A percentile compares a stretch with the other conserved stretches of the same genome.
phyloP scores from a whole-genome alignment of 2,113 vertebrate species.

The Eretmochelys imbricata region DNA sequence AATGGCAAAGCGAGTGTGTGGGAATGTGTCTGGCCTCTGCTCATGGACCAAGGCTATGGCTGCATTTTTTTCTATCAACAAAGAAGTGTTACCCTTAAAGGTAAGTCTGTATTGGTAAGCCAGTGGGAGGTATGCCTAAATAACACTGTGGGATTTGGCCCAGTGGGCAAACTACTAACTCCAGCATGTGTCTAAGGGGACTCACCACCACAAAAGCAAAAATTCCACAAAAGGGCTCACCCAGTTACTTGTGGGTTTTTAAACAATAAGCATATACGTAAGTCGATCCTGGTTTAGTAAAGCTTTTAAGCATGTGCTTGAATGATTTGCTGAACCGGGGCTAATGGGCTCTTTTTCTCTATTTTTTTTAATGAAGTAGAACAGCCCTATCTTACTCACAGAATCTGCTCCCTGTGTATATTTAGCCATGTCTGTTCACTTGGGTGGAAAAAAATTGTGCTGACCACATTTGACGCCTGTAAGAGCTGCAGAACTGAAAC shows the following conservation, averaged over 20 bases:
- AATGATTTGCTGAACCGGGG: neutral
- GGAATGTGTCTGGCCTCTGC: conserved; percentile 94
- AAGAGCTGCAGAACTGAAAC: neutral
- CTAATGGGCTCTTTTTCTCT: neutral
- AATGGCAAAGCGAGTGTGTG: conserved; percentile 92
- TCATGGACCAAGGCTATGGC: conserved; percentile 98
- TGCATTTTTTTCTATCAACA: conserved; percentile 94
- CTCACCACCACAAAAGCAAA: neutral
- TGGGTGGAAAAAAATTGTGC: neutral
- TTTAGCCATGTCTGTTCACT: neutral
- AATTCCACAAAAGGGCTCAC: neutral
- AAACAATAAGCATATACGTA: neutral
- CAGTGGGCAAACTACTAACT: neutral
- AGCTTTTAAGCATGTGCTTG: neutral
- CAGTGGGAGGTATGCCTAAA: neutral
- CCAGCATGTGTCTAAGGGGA: neutral
- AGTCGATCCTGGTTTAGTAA: neutral
- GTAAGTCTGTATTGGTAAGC: conserved; percentile 63
- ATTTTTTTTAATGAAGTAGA: neutral
- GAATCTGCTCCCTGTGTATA: neutral
- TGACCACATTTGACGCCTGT: neutral
- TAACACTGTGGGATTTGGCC: neutral
- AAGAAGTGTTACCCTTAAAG: conserved; percentile 96
- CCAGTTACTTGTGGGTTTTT: neutral
- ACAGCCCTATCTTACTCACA: neutral